phyloP scores from a whole-genome alignment of 2,888 invertebrate genomes.

The Dynastes hyllus region DNA sequence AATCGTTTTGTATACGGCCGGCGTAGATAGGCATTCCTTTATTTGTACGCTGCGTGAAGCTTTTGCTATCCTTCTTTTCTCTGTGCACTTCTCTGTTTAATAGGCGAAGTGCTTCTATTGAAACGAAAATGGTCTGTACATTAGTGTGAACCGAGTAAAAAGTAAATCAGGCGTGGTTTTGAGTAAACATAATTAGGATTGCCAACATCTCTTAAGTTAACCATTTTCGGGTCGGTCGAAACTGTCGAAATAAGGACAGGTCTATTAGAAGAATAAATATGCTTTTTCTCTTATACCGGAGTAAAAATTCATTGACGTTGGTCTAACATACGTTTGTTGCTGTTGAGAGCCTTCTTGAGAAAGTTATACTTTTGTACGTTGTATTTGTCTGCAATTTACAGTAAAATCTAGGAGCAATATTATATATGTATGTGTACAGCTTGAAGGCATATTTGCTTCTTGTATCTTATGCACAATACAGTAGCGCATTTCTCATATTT shows the following conservation, averaged over 20 bases:
- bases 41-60: conserved; percentile 2
- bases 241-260: conserved; percentile 17
- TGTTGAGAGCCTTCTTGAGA: too few species aligned
- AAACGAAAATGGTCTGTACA: neutral
- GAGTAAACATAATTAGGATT: conserved; percentile 42
- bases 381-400: too few species aligned
- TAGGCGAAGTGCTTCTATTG: conserved; percentile 24
- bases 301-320: neutral
- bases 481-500: too few species aligned
- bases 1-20: conserved; percentile 3
- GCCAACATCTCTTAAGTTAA: conserved; percentile 11
- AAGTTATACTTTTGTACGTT: too few species aligned
- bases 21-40: conserved; percentile 31
- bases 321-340: too few species aligned
- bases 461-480: too few species aligned
- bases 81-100: conserved; percentile 13
- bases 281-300: neutral
- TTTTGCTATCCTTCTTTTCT: neutral
- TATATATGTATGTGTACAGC: neutral
- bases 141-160: conserved; percentile 30
- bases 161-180: conserved; percentile 35
- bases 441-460: too few species aligned
- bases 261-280: conserved; percentile 32
- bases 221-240: conserved; percentile 22
- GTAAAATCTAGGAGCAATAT: neutral